Base-by-base conservation (phyloP, 2,797 vertebrate species). In the Morelia viridis region DNA sequence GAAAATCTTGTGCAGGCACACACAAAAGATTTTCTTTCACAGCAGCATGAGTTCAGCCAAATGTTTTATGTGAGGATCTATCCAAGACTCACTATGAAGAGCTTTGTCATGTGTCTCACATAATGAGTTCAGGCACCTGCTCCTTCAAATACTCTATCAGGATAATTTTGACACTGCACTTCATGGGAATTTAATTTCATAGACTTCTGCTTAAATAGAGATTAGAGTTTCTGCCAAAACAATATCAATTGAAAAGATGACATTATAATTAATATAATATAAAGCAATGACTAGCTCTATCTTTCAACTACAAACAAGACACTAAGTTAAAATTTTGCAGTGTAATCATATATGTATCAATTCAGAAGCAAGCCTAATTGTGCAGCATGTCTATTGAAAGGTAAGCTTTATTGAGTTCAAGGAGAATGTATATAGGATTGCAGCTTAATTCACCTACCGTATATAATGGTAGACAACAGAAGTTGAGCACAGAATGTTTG, bases 151-250 rank as follows among this genome's bases (percentile, higher is more conserved):
- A 93, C 91, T 95, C 94, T 96, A 64, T 87, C 94, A 96, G 95
- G 90, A 93, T 96, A 96, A 96, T 95, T 95, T 96, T 96, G 97
- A 96, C 96, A 97, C 92, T 94, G 94, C 95, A 95, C 90, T 97
- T 96, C 96, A 96, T 94, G 92, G 89, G 94, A 97, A 97, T 11
- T 96, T 96, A 97, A 97, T 97, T 97, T 97, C 96, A 95, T 96
- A 96, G 93, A 96, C 94, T 96, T 96, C 96, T 97, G 97, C 97
- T 97, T 97, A 97, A 97, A 97, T 95, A 97, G 93, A 97, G 97
- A 96, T 98, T 97, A 97, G 95, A 95, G 96, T 97, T 97, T 97
- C 96, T 97, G 96, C 96, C 96, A 97, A 96, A 96, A 92, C 97
- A 97, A 96, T 96, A 94, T 92, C 95, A 97, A 92, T 94, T 95